A percentile compares a stretch with the other conserved stretches of the same genome.
Conservation (phyloP, 2,113 vertebrate genomes). For the Pangasianodon gigas region DNA sequence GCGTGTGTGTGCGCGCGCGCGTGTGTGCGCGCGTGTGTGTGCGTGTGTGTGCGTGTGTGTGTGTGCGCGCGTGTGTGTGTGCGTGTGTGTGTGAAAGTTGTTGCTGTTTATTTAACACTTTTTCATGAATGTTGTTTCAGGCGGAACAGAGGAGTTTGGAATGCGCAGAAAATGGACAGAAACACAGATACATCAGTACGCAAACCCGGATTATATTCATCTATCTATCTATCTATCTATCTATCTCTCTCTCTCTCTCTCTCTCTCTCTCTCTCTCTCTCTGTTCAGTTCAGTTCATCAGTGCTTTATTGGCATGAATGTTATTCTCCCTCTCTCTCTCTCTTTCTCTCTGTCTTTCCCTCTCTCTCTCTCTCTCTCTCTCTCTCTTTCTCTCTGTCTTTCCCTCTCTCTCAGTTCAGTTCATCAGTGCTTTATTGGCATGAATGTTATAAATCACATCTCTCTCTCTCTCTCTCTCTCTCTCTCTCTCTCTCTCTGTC, state of each 20-base stretch:
- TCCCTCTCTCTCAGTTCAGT: no score
- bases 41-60: no score
- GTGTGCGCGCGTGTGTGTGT: no score
- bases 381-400: neutral
- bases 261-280: no score
- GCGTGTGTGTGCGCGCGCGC: neutral
- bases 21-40: neutral
- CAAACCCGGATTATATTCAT: no score
- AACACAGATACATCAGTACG: conserved; percentile 50
- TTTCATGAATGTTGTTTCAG: neutral
- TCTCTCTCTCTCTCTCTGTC: neutral
- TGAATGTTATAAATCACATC: no score
- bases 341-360: neutral
- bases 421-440: no score
- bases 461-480: neutral
- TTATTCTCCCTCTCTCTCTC: no score
- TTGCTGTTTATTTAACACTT: neutral
- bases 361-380: neutral
- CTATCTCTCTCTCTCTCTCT: no score
- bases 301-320: no score
- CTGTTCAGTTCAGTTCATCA: no score
- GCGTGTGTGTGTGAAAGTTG: no score
- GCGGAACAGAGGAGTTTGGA: conserved; percentile 29
- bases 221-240: neutral
- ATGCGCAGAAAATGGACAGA: conserved; percentile 57